Percentiles rank a stretch among this genome's conserved stretches.
Conservation (phyloP, 2,113 vertebrate genomes). For the Tenrec ecaudatus region DNA sequence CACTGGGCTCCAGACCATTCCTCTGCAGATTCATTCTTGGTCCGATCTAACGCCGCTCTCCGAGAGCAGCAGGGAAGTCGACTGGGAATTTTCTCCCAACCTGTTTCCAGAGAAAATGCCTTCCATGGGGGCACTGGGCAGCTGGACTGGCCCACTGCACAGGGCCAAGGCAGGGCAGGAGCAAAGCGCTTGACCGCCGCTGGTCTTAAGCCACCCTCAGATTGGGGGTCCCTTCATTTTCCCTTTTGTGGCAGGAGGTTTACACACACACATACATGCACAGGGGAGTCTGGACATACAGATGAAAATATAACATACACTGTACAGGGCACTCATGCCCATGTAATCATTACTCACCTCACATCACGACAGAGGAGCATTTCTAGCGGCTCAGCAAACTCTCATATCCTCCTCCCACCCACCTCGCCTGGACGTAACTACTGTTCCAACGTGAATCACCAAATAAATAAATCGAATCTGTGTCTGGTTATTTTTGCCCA, state of each 20-base stretch:
- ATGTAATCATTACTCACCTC: neutral
- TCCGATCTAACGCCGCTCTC: neutral
- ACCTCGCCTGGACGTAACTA: neutral
- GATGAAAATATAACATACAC: no score
- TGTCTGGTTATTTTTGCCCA: no score
- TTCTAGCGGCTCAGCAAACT: neutral
- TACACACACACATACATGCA: no score
- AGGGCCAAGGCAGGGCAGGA: neutral
- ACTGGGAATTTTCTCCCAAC: neutral
- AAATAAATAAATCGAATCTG: neutral
- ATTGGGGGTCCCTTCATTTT: neutral
- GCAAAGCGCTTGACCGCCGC: neutral
- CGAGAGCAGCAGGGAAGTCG: slow-evolving; percentile 6
- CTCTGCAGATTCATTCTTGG: slow-evolving; percentile 12
- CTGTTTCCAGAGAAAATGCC: neutral
- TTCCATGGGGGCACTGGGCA: neutral
- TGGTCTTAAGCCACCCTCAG: neutral
- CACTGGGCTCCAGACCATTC: neutral
- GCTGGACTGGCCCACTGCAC: neutral
- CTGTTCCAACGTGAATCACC: neutral
- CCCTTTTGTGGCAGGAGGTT: neutral
- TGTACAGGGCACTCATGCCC: neutral
- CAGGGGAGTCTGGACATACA: neutral
- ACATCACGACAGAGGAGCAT: neutral
- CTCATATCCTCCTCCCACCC: neutral